Evolutionary conservation across 1,140 invertebrate species (phyloP).

Genomic region (Bombus fervidus): DNA sequence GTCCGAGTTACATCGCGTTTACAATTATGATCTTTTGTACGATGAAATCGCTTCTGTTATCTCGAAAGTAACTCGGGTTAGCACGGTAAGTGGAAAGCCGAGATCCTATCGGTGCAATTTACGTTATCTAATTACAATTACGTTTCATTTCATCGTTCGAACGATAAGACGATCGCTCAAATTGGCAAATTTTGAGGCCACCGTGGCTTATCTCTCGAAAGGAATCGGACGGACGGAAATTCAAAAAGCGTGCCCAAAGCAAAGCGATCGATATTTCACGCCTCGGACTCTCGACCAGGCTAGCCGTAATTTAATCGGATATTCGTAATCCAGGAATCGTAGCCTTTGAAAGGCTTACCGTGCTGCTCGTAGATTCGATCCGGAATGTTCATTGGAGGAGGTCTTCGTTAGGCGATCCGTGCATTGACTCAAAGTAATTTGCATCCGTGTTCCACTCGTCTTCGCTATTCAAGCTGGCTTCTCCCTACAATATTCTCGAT

Average conservation of each 20-base stretch:
- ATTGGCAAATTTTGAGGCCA: neutral
- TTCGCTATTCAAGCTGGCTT: neutral
- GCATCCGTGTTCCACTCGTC: slow-evolving; percentile 49
- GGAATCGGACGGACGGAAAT: neutral
- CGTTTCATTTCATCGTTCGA: neutral
- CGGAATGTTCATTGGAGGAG: slow-evolving; percentile 31
- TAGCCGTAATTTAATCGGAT: slow-evolving; percentile 74
- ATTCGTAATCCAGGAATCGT: slow-evolving; percentile 70
- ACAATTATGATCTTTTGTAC: slow-evolving; percentile 38
- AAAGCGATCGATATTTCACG: slow-evolving; percentile 46
- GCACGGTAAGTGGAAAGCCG: neutral
- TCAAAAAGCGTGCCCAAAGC: too few species aligned
- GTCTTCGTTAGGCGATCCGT: slow-evolving; percentile 63
- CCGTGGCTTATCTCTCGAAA: neutral
- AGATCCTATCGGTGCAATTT: neutral
- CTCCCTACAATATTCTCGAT: slow-evolving; percentile 55
- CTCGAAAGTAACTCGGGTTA: neutral
- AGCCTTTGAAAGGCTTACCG: slow-evolving; percentile 50
- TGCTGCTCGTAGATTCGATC: slow-evolving; percentile 37
- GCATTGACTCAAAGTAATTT: slow-evolving; percentile 65
- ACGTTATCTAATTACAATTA: slow-evolving; percentile 13
- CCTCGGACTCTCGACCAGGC: slow-evolving; percentile 5
- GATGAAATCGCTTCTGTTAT: slow-evolving; percentile 19
- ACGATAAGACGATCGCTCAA: neutral
- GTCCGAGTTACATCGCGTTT: slow-evolving; percentile 41